phyloP scores from a whole-genome alignment of 2,113 vertebrate species.

The Corythornis madagascariensis region DNA sequence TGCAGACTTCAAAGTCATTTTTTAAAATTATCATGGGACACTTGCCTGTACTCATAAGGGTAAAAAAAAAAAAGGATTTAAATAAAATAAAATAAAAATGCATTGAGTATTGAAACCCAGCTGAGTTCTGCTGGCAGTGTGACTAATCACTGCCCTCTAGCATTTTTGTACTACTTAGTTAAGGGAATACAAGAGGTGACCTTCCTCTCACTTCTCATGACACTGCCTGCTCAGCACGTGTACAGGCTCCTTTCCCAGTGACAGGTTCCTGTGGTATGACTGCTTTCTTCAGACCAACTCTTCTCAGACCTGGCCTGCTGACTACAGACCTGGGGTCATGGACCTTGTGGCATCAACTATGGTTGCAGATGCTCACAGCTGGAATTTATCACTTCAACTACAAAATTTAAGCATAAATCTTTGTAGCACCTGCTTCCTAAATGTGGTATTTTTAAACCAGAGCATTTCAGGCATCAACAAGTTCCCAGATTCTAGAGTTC shows the following conservation, averaged over 20 bases:
- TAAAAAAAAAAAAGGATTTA: neutral
- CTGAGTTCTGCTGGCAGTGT: neutral
- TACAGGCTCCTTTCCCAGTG: neutral
- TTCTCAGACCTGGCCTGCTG: neutral
- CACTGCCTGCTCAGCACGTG: fast-evolving
- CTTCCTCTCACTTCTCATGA: neutral
- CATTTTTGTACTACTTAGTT: neutral
- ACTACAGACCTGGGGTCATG: fast-evolving
- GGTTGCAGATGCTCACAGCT: fast-evolving
- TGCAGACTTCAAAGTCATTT: neutral
- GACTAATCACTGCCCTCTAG: neutral
- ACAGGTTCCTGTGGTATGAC: neutral
- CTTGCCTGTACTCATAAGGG: neutral
- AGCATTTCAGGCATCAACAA: neutral
- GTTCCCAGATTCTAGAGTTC: neutral
- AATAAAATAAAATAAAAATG: neutral
- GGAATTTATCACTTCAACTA: neutral
- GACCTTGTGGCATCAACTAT: fast-evolving
- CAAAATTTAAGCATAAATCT: neutral
- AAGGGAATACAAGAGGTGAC: neutral
- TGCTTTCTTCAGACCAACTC: neutral
- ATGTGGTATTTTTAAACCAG: neutral
- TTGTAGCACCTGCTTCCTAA: fast-evolving
- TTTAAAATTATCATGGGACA: neutral
- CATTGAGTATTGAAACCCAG: neutral